Evolutionary conservation across 2,888 invertebrate genomes (phyloP), one percentile per base, ranked within the genome.

Genomic region (Anoncus sp.): DNA sequence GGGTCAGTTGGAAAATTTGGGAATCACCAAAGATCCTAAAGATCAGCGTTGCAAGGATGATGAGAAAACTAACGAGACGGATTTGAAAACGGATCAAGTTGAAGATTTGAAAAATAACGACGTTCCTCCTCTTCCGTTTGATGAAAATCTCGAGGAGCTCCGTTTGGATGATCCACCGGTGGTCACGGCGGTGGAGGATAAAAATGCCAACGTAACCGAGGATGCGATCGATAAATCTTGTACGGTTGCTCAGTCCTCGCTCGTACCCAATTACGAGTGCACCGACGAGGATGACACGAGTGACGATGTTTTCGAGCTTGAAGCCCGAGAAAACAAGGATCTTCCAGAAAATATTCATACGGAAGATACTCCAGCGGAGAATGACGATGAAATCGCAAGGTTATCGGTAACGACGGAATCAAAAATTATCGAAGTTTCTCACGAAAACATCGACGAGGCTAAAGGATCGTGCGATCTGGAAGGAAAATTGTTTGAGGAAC

Each of bases 371-470:
- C 57, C 71, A n/a, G 24, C 24, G 10, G 27, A 22, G 31, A 63
- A 24, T 0, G 35, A 57, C 7, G 51, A 63, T 4, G 71, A 77
- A 65, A 55, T 65, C 16, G 18, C 67, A n/a, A 63, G 38, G 60
- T 49, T 60, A 2, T 90, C 89, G 90, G 92, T 92, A 86, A 91
- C 45, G 5, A 91, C 83, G 91, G 92, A 80, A 92, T 92, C 73
- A 88, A 92, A 79, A 92, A 69, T 6, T 18, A 14, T 43, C n/a
- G 69, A 67, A 65, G 24, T 51, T 35, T 5, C 53, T 7, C 67
- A 45, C 40, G 40, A 43, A n/a, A 55, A 31, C 10, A 70, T 24
- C 43, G 43, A 24, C 53, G 55, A 63, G 18, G 45, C 53, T 12
- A 57, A 70, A 65, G 66, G 24, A 55, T 12, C 27, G 12, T 16